These are phyloP conservation scores for Thereuonema tuberculata DNA, from an alignment of 1,140 invertebrate genomes.

Conservation along the genomic window DNA sequence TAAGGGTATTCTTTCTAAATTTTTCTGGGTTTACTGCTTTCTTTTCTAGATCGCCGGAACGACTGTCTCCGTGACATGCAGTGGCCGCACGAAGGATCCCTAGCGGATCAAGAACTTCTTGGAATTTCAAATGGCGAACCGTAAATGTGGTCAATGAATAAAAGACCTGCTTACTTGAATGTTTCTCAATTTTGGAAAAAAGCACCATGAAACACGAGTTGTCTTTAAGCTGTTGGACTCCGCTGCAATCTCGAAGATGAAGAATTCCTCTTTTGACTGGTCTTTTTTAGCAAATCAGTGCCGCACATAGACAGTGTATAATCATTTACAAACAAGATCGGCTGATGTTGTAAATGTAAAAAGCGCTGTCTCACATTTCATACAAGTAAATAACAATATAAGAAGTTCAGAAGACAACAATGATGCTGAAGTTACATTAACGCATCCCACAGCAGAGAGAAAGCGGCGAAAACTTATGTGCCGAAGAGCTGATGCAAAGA, in stretches of 20 bases:
- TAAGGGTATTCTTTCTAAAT: too few relatives aligned
- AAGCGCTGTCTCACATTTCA: too few relatives aligned
- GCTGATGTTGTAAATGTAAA: too few relatives aligned
- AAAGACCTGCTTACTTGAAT: neutral
- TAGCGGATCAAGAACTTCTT: neutral
- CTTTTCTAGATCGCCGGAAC: neutral
- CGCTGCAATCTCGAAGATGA: neutral
- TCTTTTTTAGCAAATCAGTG: neutral
- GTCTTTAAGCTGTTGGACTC: neutral
- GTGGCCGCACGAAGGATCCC: neutral
- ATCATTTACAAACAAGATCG: neutral
- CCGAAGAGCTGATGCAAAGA: neutral
- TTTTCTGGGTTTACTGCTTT: neutral
- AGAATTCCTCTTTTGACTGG: neutral
- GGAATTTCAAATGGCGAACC: neutral
- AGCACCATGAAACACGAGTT: neutral
- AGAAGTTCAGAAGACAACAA: too few relatives aligned
- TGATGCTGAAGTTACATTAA: too few relatives aligned
- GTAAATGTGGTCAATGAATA: neutral
- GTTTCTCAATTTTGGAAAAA: neutral
- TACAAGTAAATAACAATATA: too few relatives aligned
- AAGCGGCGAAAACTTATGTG: too few relatives aligned
- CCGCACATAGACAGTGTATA: neutral
- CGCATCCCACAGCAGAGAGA: too few relatives aligned
- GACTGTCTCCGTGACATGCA: neutral